Conservation (phyloP, 2,797 vertebrate genomes). For the Neosilurus hyrtlii region DNA sequence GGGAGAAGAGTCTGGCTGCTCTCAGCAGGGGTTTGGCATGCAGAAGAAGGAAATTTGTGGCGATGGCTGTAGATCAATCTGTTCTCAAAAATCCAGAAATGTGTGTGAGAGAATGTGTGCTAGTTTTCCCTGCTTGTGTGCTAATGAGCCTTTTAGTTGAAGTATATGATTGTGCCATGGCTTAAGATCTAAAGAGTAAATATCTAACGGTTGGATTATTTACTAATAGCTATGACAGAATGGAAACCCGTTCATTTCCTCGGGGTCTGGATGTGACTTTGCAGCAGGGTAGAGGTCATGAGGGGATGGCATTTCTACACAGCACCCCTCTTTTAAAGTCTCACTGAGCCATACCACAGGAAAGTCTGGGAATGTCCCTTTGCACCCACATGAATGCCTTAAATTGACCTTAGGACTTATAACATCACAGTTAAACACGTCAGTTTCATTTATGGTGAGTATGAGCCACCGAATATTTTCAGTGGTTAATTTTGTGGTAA, state of each 20-base stretch:
- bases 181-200: slow-evolving; percentile 23
- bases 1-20: slow-evolving; percentile 29
- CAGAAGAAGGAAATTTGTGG: slow-evolving; percentile 9
- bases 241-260: slow-evolving; percentile 20
- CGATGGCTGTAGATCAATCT: slow-evolving; percentile 2
- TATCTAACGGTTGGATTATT: slow-evolving; percentile 30
- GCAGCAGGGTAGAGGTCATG: slow-evolving; percentile 48
- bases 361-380: slow-evolving; percentile 55
- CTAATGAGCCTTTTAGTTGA: slow-evolving; percentile 11
- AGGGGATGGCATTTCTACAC: slow-evolving; percentile 59
- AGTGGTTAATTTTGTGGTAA: neutral
- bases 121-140: slow-evolving; percentile 10
- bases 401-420: slow-evolving; percentile 10
- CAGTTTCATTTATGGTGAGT: neutral
- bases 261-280: slow-evolving; percentile 27
- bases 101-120: neutral
- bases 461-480: neutral
- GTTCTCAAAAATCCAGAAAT: slow-evolving; percentile 28
- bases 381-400: slow-evolving; percentile 58
- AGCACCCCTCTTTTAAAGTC: slow-evolving; percentile 56
- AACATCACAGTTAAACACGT: neutral
- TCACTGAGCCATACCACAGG: slow-evolving; percentile 50
- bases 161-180: slow-evolving; percentile 3
- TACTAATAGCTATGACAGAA: slow-evolving; percentile 26
- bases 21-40: slow-evolving; percentile 46